Base-by-base conservation (phyloP, 2,113 vertebrate species). In the Gulo gulo region DNA sequence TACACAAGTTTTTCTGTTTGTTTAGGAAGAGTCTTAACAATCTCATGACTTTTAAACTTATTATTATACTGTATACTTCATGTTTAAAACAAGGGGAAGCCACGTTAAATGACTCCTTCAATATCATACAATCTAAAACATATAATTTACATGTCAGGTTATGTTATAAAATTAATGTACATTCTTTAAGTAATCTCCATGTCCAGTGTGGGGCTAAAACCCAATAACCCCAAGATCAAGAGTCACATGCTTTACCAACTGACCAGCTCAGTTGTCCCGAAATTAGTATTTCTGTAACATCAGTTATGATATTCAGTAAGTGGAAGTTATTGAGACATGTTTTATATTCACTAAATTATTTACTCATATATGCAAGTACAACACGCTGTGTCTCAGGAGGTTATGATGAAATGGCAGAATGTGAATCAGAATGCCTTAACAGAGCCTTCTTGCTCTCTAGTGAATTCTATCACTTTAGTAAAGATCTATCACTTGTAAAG, bases 381-480 rank as follows among this genome's bases (percentile, higher is more conserved):
- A 45, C 65, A 84, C 65, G 67, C n/a, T 69, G 16, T 81, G 50
- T 95, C 63, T 92, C 80, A 26, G 67, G 59, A 91, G 55, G 26
- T 61, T 93, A 67, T 63, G 36, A 79, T 65, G 18, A 82, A 91
- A 91, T 42, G 88, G n/a, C 45, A 93, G 42, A 83, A 73, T 73
- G 31, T 73, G 79, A 95, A 80, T 88, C 65, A 86, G 59, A 95
- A 94, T 73, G 45, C 52, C 79, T 76, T 34, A 73, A 12, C 20
- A 50, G 24, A 73, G 29, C 21, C 71, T 90, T 78, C 67, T 82
- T 78, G 36, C 45, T 73, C 29, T 24, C 69, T 47, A n/a, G 69
- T 81, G 69, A 91, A 78, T 97, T 84, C 59, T 95, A n/a, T 82
- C 63, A 83, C 26, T 93, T 42, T n/a, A 36, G 65, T 57, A 63